A percentile compares a stretch with the other conserved stretches of the same genome.
phyloP scores from a whole-genome alignment of 2,113 vertebrate species.

The Heterocephalus glaber region DNA sequence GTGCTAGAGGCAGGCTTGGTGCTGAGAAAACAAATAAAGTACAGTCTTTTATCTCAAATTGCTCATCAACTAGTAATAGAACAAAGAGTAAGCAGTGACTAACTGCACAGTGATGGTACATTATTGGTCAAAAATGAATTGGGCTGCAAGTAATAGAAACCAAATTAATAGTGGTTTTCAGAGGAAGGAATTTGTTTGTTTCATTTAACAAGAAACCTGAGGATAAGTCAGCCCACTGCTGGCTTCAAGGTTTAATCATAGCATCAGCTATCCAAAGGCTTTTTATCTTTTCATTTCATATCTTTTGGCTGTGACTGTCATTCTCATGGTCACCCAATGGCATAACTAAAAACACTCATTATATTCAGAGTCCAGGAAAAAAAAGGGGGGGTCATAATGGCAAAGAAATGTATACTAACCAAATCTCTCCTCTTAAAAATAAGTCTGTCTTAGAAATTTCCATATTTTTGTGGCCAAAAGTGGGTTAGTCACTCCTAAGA shows the following conservation, averaged over 20 bases:
- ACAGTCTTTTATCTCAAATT: background rate
- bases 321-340: background rate
- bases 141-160: slow-evolving; percentile 25
- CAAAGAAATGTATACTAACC: background rate
- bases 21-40: background rate
- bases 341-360: background rate
- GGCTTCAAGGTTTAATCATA: background rate
- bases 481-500: background rate
- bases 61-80: background rate
- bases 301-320: background rate
- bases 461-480: background rate
- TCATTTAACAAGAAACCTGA: background rate
- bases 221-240: background rate
- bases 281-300: background rate
- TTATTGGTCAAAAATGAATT: slow-evolving; percentile 22
- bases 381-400: background rate
- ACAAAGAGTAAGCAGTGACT: background rate
- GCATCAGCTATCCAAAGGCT: background rate
- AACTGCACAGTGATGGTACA: background rate
- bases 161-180: background rate
- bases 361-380: background rate
- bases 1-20: background rate
- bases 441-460: background rate
- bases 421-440: background rate
- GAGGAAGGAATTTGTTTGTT: background rate